A percentile compares a stretch with the other conserved stretches of the same genome.
Conservation (phyloP, 2,113 vertebrate species). For the Tupaia tana region DNA sequence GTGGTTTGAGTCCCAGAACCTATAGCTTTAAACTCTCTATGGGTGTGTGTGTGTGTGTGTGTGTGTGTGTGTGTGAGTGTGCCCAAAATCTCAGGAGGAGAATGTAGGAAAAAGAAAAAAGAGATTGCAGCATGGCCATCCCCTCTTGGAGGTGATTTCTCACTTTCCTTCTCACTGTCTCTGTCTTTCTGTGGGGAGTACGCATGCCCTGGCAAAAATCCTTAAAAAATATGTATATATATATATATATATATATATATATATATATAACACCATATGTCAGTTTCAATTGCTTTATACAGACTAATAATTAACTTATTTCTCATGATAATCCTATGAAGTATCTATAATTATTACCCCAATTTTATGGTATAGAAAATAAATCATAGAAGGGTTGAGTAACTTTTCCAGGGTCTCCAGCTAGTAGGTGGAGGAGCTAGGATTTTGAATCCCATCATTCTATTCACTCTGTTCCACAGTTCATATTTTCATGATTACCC, state of each 20-base stretch:
- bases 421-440: not conserved
- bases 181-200: no score
- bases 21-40: no score
- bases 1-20: no score
- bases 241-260: not conserved
- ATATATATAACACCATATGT: fast-evolving
- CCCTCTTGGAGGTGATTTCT: no score
- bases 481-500: fast-evolving
- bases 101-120: no score
- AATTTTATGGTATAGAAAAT: not conserved
- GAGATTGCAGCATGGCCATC: no score
- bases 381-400: not conserved
- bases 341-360: not conserved
- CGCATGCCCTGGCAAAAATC: no score
- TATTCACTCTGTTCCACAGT: not conserved
- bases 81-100: no score
- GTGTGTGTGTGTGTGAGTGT: no score
- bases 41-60: no score
- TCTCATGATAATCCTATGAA: not conserved
- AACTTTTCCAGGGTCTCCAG: not conserved
- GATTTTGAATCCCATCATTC: not conserved
- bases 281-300: not conserved
- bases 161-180: no score
- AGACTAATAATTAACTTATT: not conserved
- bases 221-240: no score